A percentile compares a stretch with the other conserved stretches of the same genome.
These are phyloP conservation scores for Myrmecobius fasciatus DNA, from an alignment of 2,113 vertebrate genomes.

Conservation along the genomic window DNA sequence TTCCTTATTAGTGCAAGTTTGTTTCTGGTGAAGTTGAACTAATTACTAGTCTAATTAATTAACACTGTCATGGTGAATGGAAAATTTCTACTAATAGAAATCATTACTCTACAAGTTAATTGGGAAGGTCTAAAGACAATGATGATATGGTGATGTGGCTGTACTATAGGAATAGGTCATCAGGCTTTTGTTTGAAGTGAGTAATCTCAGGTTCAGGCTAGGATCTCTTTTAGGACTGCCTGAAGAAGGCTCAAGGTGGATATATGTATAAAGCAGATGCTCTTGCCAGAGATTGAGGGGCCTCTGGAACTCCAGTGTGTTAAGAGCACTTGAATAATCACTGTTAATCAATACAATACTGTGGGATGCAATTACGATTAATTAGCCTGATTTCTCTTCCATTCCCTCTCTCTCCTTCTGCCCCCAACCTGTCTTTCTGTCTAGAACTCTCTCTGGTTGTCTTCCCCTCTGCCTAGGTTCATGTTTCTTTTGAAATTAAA, in stretches of 20 bases:
- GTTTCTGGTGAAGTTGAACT: conserved; percentile 57
- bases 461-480: conserved; percentile 15
- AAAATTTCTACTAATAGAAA: conserved; percentile 47
- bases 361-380: conserved; percentile 67
- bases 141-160: not conserved
- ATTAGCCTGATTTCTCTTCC: conserved; percentile 59
- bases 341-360: conserved; percentile 70
- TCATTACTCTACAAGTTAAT: conserved; percentile 48
- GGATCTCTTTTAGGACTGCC: not conserved
- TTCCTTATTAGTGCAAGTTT: conserved; percentile 55
- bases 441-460: conserved; percentile 27
- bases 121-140: conserved; percentile 48
- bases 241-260: conserved; percentile 32
- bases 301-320: conserved; percentile 53
- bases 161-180: not conserved
- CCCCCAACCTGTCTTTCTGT: not conserved
- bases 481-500: conserved; percentile 31
- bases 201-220: conserved; percentile 26
- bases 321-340: conserved; percentile 77
- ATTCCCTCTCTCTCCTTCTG: not conserved
- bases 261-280: conserved; percentile 3
- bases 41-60: conserved; percentile 69
- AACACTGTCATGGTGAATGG: conserved; percentile 42
- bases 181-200: conserved; percentile 43
- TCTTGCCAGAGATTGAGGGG: conserved; percentile 25